These are phyloP conservation scores for Pachliopta kotzebuea DNA, from an alignment of 2,888 invertebrate species.

Conservation along the genomic window DNA sequence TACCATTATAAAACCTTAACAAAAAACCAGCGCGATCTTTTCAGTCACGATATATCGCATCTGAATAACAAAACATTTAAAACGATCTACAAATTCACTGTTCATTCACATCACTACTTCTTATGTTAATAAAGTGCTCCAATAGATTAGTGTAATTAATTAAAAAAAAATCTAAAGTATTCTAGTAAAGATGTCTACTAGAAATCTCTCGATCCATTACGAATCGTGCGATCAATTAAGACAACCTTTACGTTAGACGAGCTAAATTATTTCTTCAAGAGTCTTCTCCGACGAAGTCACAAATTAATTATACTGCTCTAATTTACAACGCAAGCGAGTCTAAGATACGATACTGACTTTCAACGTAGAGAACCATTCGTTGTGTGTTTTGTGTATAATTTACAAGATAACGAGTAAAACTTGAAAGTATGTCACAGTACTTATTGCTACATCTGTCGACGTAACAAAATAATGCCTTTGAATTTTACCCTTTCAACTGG, in stretches of 20 bases:
- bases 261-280: slow-evolving; percentile 23
- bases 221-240: slow-evolving; percentile 18
- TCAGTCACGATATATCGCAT: neutral
- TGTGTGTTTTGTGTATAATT: slow-evolving; percentile 60
- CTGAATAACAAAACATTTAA: neutral
- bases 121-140: neutral
- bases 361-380: slow-evolving; percentile 42
- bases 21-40: neutral
- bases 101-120: too few species aligned
- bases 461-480: slow-evolving; percentile 37
- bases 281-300: slow-evolving; percentile 32
- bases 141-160: slow-evolving; percentile 12
- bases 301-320: slow-evolving; percentile 58
- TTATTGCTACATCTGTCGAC: slow-evolving; percentile 36
- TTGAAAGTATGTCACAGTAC: slow-evolving; percentile 40
- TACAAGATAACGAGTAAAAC: slow-evolving; percentile 48
- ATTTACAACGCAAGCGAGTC: slow-evolving; percentile 47
- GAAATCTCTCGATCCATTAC: slow-evolving; percentile 19
- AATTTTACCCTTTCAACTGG: slow-evolving; percentile 8
- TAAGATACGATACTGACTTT: slow-evolving; percentile 34
- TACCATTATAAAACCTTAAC: neutral
- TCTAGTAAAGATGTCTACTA: slow-evolving; percentile 5
- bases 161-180: slow-evolving; percentile 15
- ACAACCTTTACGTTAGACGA: slow-evolving; percentile 4
- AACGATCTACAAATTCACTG: neutral